Base-by-base conservation (phyloP, 2,888 invertebrate species). In the Chironomus riparius region DNA sequence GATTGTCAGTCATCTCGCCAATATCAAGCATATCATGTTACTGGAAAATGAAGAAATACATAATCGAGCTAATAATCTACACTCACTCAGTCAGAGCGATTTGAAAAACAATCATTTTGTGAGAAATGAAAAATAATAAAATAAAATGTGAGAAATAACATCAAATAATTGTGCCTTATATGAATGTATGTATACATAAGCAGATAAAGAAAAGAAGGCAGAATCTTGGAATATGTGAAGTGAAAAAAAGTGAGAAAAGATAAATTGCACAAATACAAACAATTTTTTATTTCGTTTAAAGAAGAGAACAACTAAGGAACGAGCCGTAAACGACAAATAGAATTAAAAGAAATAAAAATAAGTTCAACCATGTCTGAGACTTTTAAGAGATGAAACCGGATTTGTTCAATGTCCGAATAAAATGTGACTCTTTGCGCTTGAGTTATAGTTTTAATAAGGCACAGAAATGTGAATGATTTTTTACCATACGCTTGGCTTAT, bases 241-340 rank as follows among this genome's bases (percentile, higher is more conserved):
- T 22, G 50, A 28, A 69, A 70, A 70, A 28, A 70, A 70, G 70
- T 70, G 70, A 70, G 70, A 70, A 70, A 70, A 70, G 70, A 70
- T 70, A 70, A 70, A 70, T 70, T 70, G 48, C 70, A 70, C 70
- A 70, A 70, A 70, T 70, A 70, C 70, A 70, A 56, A 56, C 56
- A 56, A 56, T 56, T 56, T 18, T 56, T 56, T 48, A 28, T 69
- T 69, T 4, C 28, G 56, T 68, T 6, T 18, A 24, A 56, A 50
- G 50, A 50, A 50, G 24, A 50, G 50, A n/a, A 70, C 18, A 50
- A 70, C 13, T 13, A 68, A 28, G 47, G 22, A 65, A n/a, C n/a
- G 38, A 70, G 56, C 56, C 56, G 15, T 21, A 18, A 15, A 70
- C 70, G 70, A 70, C 70, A 70, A 70, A 70, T 70, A 70, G 70